Evolutionary conservation across 2,888 invertebrate genomes (phyloP), one percentile per base, ranked within the genome.

Genomic region (Hecatera dysodea): DNA sequence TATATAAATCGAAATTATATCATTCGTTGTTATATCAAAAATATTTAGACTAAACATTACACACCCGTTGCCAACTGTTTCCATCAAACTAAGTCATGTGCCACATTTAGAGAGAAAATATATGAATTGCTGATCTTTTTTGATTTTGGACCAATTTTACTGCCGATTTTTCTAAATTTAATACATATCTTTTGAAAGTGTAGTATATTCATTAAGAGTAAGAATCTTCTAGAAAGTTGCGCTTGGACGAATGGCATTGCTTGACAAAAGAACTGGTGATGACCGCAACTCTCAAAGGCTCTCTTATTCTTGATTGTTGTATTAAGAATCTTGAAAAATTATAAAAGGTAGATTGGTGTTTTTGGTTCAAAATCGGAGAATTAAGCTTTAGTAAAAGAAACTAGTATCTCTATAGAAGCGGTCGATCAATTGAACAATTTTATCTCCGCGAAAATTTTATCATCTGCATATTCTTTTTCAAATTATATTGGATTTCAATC

Each of bases 271-370:
- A n/a, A 22, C 12, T 42, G 19, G 61, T 36, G 27, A 42, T 39
- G 17, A 59, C 65, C 69, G 50, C 55, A 68, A 74, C 33, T 81
- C 42, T 27, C 9, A 52, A 53, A 59, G 11, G 11, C 19, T 53
- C 3, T 76, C 24, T 74, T 59, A 59, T 46, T 44, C 29, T 67
- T 46, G 29, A 64, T 8, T 48, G 15, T 62, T 15, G 1, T 53
- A 44, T 36, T 1, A 46, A 46, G 7, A 19, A 11, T 33, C n/a
- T 7, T 56, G 17, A 52, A 17, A 3, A 53, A 29, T 59, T 17
- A 42, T 6, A 29, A 2, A 15, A 1, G 8, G 9, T 9, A 17
- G n/a, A 6, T 60, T 29, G 22, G 11, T 36, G 19, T 27, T 15
- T 29, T 56, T 44, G 42, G 22, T 75, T 65, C 48, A 39, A 19